Evolutionary conservation across 2,888 invertebrate genomes (phyloP).

Genomic region (Zeuzera pyrina): DNA sequence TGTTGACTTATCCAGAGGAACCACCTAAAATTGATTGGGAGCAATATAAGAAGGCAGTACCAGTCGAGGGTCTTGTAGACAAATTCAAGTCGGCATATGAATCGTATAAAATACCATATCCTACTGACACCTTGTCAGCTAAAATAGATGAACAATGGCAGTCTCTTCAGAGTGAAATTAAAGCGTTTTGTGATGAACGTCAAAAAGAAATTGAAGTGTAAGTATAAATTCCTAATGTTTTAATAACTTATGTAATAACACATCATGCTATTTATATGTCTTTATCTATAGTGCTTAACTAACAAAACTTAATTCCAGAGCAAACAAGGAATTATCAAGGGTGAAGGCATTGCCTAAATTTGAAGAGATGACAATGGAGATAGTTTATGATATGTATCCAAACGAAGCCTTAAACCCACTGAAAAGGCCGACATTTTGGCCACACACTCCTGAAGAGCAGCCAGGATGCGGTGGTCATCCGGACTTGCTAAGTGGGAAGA

Average conservation of each 20-base stretch:
- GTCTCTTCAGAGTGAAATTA: constrained; percentile 33
- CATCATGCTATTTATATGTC: too few species aligned
- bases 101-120: constrained; percentile 39
- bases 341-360: constrained; percentile 42
- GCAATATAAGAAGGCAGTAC: constrained; percentile 37
- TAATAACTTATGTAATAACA: background rate
- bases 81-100: constrained; percentile 39
- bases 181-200: constrained; percentile 30
- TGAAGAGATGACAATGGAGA: constrained; percentile 55
- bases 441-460: constrained; percentile 50
- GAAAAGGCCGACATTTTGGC: constrained; percentile 50
- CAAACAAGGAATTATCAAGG: constrained; percentile 32
- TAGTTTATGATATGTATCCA: constrained; percentile 37
- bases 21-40: constrained; percentile 57
- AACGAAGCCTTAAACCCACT: constrained; percentile 37
- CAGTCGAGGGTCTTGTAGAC: constrained; percentile 40
- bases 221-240: constrained; percentile 9
- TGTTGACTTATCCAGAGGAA: constrained; percentile 35
- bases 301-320: constrained; percentile 27
- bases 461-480: constrained; percentile 11
- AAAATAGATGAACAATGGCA: constrained; percentile 50
- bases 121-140: constrained; percentile 33
- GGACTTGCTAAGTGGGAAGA: too few species aligned
- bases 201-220: constrained; percentile 37
- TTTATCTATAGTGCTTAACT: too few species aligned